Evolutionary conservation across 2,888 invertebrate species (phyloP).

Genomic region (Neocrepidodera transversa): DNA sequence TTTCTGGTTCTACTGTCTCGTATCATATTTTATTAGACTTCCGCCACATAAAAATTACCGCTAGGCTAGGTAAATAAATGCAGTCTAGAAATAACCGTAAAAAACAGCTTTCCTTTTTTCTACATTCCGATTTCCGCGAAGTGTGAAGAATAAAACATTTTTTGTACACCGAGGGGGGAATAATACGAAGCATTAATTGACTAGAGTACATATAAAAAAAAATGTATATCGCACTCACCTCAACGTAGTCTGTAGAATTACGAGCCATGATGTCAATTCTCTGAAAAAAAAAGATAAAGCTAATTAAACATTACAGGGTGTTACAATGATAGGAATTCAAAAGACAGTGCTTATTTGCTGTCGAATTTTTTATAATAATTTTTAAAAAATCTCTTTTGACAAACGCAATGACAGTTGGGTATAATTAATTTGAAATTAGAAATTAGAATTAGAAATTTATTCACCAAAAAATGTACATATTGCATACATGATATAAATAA

Average conservation of each 20-base stretch:
- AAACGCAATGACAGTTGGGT: too few relatives aligned
- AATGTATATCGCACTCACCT: slow-evolving; percentile 42
- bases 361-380: too few relatives aligned
- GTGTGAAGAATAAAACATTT: slow-evolving; percentile 13
- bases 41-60: slow-evolving; percentile 31
- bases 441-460: too few relatives aligned
- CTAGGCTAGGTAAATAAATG: slow-evolving; percentile 32
- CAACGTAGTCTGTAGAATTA: slow-evolving; percentile 40
- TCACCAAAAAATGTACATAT: too few relatives aligned
- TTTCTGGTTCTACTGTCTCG: slow-evolving; percentile 2
- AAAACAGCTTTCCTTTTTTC: slow-evolving; percentile 25
- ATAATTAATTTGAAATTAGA: too few relatives aligned
- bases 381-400: too few relatives aligned
- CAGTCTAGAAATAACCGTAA: slow-evolving; percentile 33
- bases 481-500: too few relatives aligned
- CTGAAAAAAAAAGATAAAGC: slow-evolving; percentile 45
- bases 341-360: too few relatives aligned
- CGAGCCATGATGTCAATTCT: slow-evolving; percentile 46
- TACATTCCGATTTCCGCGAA: slow-evolving; percentile 33
- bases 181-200: slow-evolving; percentile 10
- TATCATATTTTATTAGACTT: slow-evolving; percentile 10
- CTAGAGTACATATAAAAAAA: slow-evolving; percentile 1
- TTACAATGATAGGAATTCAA: too few relatives aligned
- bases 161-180: slow-evolving; percentile 5
- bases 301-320: slow-evolving; percentile 29